Conservation (phyloP, 2,888 invertebrate genomes). For the Caenorhabditis sp. region DNA sequence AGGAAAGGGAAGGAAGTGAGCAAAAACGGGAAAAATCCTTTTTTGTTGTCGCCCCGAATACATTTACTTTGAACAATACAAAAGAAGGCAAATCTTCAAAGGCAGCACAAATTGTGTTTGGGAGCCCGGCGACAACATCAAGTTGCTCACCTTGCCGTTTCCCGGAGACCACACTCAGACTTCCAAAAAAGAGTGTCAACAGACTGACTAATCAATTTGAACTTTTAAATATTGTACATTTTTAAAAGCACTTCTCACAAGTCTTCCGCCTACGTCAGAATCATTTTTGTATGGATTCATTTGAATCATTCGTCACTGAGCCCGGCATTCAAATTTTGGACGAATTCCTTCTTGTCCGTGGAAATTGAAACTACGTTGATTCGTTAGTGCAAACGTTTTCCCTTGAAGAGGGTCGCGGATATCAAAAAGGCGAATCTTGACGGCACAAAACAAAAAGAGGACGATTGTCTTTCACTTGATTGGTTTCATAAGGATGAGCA, state of each 20-base stretch:
- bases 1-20: slow-evolving; percentile 33
- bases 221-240: neutral
- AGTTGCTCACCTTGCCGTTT: slow-evolving; percentile 49
- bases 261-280: slow-evolving; percentile 1
- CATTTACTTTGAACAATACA: slow-evolving; percentile 38
- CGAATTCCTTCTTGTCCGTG: too few relatives aligned
- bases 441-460: slow-evolving; percentile 37
- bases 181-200: slow-evolving; percentile 8
- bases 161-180: slow-evolving; percentile 23
- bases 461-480: slow-evolving; percentile 63
- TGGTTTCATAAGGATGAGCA: slow-evolving; percentile 62
- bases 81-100: slow-evolving; percentile 39
- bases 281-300: slow-evolving; percentile 4
- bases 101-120: slow-evolving; percentile 48
- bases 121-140: slow-evolving; percentile 11
- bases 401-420: neutral
- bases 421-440: slow-evolving; percentile 33
- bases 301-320: neutral
- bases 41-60: slow-evolving; percentile 57
- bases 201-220: neutral
- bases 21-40: slow-evolving; percentile 33
- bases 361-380: too few relatives aligned
- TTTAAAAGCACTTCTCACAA: neutral
- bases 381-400: too few relatives aligned
- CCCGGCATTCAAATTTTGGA: too few relatives aligned